Evolutionary conservation across 1,140 invertebrate genomes (phyloP).

Genomic region (Ladona fulva): DNA sequence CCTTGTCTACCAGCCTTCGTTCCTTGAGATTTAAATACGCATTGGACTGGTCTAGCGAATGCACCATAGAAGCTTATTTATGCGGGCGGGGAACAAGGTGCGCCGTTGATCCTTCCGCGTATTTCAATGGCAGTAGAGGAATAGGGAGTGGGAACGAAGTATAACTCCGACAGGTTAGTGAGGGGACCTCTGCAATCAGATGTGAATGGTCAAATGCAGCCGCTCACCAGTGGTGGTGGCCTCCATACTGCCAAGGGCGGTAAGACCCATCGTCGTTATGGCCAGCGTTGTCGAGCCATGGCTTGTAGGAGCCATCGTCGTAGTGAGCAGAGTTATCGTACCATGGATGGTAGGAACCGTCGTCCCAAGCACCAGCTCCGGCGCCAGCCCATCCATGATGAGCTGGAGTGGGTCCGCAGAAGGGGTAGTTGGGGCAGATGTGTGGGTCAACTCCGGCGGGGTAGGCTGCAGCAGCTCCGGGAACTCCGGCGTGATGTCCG

Average conservation of each 20-base stretch:
- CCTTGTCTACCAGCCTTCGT: not conserved
- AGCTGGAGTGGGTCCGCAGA: constrained; percentile 24
- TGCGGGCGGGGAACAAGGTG: not conserved
- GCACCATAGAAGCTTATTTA: not conserved
- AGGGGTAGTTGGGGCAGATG: constrained; percentile 24
- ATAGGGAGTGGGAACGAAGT: not conserved
- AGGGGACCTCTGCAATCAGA: not conserved
- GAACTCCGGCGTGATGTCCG: constrained; percentile 30
- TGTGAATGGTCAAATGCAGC: not conserved
- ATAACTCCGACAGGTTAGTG: not conserved
- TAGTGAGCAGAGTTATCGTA: not conserved
- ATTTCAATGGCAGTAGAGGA: not conserved
- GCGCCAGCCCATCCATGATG: not conserved
- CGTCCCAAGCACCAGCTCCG: not conserved
- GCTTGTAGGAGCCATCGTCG: not conserved
- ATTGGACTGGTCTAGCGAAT: not conserved
- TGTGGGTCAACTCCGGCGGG: constrained; percentile 21
- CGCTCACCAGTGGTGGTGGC: not conserved
- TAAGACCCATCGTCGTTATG: not conserved
- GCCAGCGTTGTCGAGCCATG: not conserved
- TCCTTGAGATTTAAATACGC: not conserved
- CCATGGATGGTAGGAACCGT: not conserved
- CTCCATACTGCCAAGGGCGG: not conserved
- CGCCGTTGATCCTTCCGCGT: too few species aligned
- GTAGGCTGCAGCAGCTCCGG: constrained; percentile 29